A percentile compares a stretch with the other conserved stretches of the same genome.
Evolutionary conservation across 2,113 vertebrate species (phyloP).

Genomic region (Mesoclemmys tuberculata): DNA sequence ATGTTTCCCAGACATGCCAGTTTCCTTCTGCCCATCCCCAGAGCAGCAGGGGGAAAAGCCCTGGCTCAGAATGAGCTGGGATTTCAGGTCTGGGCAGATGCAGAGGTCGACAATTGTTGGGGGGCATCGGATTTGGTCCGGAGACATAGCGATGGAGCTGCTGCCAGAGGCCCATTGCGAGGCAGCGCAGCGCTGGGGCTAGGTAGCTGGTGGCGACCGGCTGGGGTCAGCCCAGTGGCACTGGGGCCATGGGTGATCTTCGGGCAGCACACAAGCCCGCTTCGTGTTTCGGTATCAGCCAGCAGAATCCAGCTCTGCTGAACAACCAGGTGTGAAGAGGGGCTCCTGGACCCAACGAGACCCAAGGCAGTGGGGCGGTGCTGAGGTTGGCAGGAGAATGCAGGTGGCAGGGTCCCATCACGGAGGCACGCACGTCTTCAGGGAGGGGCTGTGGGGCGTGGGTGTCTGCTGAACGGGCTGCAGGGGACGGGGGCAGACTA

Average conservation of each 20-base stretch:
- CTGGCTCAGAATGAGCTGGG: not conserved
- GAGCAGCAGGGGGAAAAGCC: not conserved
- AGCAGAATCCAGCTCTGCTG: not conserved
- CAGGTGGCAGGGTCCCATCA: not conserved
- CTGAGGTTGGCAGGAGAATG: accelerated
- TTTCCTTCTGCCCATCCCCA: not conserved
- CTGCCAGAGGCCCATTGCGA: not conserved
- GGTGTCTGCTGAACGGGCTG: not conserved
- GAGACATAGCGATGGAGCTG: not conserved
- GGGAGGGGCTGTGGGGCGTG: not conserved
- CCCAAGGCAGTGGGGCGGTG: not conserved
- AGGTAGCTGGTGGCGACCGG: not conserved
- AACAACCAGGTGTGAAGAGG: not conserved
- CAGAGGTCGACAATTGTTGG: not conserved
- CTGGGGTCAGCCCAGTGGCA: not conserved
- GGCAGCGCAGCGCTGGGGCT: not conserved
- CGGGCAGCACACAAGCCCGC: not conserved
- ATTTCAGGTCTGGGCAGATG: too few species aligned
- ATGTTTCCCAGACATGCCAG: not conserved
- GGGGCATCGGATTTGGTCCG: not conserved
- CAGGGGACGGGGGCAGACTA: not conserved
- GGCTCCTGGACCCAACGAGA: not conserved
- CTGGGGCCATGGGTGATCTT: not conserved
- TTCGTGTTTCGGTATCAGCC: not conserved
- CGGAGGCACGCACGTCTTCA: not conserved